A percentile compares a stretch with the other conserved stretches of the same genome.
Evolutionary conservation across 1,140 invertebrate genomes (phyloP).

Genomic region (Drosophila ficusphila): DNA sequence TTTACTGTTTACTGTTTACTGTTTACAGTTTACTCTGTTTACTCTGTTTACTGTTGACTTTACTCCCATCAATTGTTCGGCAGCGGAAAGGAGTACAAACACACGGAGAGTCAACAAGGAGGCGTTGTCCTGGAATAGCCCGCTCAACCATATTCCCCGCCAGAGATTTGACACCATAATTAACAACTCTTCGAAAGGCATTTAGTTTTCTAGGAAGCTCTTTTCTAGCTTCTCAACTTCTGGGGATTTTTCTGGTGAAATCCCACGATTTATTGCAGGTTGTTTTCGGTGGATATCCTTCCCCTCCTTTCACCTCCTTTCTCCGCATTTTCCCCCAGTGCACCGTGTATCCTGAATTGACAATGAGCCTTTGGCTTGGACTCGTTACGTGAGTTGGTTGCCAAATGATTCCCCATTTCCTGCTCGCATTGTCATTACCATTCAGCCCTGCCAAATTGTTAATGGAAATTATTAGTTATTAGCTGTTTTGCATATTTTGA

Average conservation of each 20-base stretch:
- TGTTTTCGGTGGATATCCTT: neutral
- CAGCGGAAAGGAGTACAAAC: neutral
- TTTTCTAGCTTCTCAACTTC: neutral
- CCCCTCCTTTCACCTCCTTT: neutral
- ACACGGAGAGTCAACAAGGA: slow-evolving; percentile 1
- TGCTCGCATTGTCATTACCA: neutral
- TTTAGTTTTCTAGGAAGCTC: too few species aligned
- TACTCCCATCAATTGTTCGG: slow-evolving; percentile 43
- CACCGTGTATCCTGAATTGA: slow-evolving; percentile 32
- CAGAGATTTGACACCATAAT: slow-evolving; percentile 53
- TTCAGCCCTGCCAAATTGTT: slow-evolving; percentile 34
- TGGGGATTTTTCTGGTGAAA: neutral
- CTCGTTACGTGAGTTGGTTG: slow-evolving; percentile 44
- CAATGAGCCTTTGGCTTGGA: slow-evolving; percentile 25
- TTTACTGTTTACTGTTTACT: too few species aligned
- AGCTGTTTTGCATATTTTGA: slow-evolving; percentile 51
- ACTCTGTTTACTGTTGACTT: slow-evolving; percentile 44
- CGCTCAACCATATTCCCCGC: neutral
- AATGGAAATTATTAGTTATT: slow-evolving; percentile 56
- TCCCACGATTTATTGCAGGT: slow-evolving; percentile 21
- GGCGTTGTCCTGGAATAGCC: neutral
- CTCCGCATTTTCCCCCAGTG: too few species aligned
- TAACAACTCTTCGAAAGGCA: slow-evolving; percentile 21
- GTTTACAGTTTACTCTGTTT: too few species aligned
- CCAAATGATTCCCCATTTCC: neutral